Percentiles rank a stretch among this genome's conserved stretches.
Conservation (phyloP, 1,140 invertebrate genomes). For the Sitobion miscanthi region DNA sequence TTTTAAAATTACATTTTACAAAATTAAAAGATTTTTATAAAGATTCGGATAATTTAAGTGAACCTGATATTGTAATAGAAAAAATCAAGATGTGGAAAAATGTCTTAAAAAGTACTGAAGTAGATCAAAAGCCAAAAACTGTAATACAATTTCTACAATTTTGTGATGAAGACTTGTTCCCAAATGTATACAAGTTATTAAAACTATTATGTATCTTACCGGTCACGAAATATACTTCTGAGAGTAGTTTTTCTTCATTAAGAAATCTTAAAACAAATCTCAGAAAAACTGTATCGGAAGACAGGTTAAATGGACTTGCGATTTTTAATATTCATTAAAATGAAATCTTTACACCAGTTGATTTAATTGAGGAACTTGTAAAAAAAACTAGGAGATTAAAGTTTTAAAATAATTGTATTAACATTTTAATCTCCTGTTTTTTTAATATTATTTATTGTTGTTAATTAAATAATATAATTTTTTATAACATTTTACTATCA, state of each 20-base stretch:
- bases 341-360: neutral
- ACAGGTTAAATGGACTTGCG: neutral
- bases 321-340: neutral
- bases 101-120: neutral
- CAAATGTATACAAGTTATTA: neutral
- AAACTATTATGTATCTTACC: neutral
- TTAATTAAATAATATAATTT: no score
- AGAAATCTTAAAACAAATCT: neutral
- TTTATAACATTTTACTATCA: neutral
- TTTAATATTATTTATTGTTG: no score
- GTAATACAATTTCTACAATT: constrained; percentile 12
- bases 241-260: neutral
- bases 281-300: neutral
- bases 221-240: neutral
- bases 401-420: neutral
- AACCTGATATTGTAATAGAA: neutral
- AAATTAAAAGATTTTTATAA: neutral
- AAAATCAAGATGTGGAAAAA: neutral
- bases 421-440: no score
- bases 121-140: neutral
- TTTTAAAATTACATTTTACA: neutral
- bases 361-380: constrained; percentile 10
- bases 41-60: neutral
- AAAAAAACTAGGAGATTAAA: neutral
- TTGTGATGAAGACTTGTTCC: neutral